Base-by-base conservation (phyloP, 2,888 invertebrate species). In the Thecophora atra region DNA sequence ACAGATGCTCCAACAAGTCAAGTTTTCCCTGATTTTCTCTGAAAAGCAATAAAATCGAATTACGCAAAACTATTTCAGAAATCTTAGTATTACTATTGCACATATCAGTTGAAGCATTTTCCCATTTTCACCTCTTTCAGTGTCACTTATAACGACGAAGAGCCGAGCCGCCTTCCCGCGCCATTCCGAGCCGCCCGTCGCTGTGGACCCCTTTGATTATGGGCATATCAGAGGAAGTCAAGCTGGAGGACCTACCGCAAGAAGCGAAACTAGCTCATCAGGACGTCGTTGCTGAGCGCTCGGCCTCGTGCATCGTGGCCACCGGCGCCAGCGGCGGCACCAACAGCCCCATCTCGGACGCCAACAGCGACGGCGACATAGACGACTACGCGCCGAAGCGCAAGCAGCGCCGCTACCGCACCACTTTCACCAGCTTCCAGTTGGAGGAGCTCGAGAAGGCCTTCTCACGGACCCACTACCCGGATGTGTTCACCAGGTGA, bases 371-470 rank as follows among this genome's bases (percentile, higher is more conserved):
- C 65, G 91, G 91, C 19, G 89, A 90, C 64, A 84, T 89, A 54
- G 92, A 94, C 81, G 94, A 94, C 77, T 94, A 93, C 83, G 89
- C 94, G 0, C 95, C 95, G 0, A 96, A 96, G 86, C 88, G 96
- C 77, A 97, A 97, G 84, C 97, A 97, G 84, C 89, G 97, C 11
- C 88, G 97, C 62, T 97, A 97, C 85, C 89, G 97, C 77, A 97
- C 97, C n/a, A 97, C 97, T 42, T 97, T 97, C 87, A 96, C 97
- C 62, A 95, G 95, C 82, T 96, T 95, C 83, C 96, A 98, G 86
- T 89, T 98, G 77, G 98, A 98, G 85, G 98, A 98, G 86, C 87
- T 98, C 80, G 98, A 98, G 87, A 98, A 98, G 84, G 97, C 98
- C 0, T 98, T 98, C 88, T 94, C 97, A 2, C 93, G 97, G 84